phyloP scores from a whole-genome alignment of 1,140 invertebrate genomes.

The Cydia fagiglandana region DNA sequence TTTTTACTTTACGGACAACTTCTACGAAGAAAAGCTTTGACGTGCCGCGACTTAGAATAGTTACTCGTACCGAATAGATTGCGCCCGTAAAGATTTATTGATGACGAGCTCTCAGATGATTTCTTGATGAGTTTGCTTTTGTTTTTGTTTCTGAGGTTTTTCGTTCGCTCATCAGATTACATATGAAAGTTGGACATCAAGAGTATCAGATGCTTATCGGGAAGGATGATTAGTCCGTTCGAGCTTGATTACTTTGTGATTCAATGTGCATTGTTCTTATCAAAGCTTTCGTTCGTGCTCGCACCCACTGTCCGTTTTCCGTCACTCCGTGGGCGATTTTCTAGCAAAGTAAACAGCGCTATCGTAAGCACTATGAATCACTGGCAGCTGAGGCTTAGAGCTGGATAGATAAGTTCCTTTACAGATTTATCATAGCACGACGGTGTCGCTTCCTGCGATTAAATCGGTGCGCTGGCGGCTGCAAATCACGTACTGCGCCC shows the following conservation, averaged over 20 bases:
- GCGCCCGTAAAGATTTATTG: conserved; percentile 53
- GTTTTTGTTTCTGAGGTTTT: conserved; percentile 16
- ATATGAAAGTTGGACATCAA: neutral
- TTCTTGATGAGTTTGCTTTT: conserved; percentile 23
- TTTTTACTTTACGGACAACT: conserved; percentile 70
- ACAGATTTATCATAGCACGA: conserved; percentile 62
- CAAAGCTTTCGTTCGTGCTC: conserved; percentile 6
- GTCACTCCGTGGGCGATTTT: conserved; percentile 28
- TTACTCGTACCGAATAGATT: conserved; percentile 49
- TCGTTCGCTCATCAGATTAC: conserved; percentile 18
- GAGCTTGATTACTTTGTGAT: neutral
- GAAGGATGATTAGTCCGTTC: neutral
- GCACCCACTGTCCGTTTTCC: neutral
- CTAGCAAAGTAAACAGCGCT: conserved; percentile 31
- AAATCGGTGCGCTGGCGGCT: conserved; percentile 54
- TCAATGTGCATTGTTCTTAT: conserved; percentile 19
- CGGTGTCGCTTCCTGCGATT: conserved; percentile 70
- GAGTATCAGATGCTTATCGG: conserved; percentile 20
- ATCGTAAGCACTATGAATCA: conserved; percentile 66
- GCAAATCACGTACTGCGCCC: conserved; percentile 65
- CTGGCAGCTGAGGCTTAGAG: conserved; percentile 54
- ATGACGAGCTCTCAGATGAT: conserved; percentile 41
- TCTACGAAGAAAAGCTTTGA: conserved; percentile 74
- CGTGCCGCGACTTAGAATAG: conserved; percentile 67
- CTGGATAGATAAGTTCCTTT: conserved; percentile 69